Conservation (phyloP, 1,140 invertebrate species). For the Meteorus sp. region DNA sequence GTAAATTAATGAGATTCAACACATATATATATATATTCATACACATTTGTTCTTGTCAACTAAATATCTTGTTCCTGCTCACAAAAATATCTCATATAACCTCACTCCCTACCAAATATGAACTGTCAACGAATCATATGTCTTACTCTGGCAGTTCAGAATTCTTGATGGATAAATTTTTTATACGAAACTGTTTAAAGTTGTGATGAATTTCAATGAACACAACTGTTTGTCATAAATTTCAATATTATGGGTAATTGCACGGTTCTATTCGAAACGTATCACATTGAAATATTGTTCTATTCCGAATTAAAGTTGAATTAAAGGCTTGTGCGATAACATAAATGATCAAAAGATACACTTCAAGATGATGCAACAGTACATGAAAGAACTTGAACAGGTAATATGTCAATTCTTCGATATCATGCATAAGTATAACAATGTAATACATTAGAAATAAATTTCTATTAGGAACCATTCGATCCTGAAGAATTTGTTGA, state of each 20-base stretch:
- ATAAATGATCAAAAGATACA: neutral
- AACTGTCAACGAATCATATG: too few relatives aligned
- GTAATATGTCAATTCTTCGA: constrained; percentile 60
- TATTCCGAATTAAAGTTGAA: too few relatives aligned
- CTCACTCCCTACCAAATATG: too few relatives aligned
- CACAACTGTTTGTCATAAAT: neutral
- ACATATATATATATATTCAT: too few relatives aligned
- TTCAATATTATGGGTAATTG: neutral
- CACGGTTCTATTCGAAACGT: neutral
- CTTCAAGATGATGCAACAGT: constrained; percentile 79
- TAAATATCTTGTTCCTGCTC: too few relatives aligned
- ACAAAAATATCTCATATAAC: too few relatives aligned
- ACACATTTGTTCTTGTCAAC: too few relatives aligned
- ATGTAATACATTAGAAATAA: too few relatives aligned
- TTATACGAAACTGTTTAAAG: neutral
- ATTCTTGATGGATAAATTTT: neutral
- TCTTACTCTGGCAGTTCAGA: neutral
- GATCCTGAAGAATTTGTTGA: constrained; percentile 98
- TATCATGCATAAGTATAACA: too few relatives aligned
- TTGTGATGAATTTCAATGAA: neutral
- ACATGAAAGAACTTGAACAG: constrained; percentile 79
- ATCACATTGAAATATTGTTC: too few relatives aligned
- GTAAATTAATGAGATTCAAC: too few relatives aligned
- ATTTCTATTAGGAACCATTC: constrained; percentile 93
- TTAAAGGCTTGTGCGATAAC: neutral